Evolutionary conservation across 2,888 invertebrate genomes (phyloP).

Genomic region (Zaprionus obscuricornis): DNA sequence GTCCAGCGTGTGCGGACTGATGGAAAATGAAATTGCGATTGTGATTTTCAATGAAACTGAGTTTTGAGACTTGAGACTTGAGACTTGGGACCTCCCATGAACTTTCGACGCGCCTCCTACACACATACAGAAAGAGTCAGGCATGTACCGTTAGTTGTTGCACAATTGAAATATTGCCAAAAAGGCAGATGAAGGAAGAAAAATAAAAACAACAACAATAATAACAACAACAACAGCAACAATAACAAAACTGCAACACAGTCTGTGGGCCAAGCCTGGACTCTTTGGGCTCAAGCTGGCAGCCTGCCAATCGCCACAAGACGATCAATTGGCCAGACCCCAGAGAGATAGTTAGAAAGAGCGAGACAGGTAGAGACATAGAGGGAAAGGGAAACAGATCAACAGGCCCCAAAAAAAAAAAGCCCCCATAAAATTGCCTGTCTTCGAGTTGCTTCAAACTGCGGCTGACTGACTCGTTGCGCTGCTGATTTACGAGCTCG

Average conservation of each 20-base stretch:
- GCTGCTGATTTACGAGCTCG: constrained; percentile 80
- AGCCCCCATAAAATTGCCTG: constrained; percentile 63
- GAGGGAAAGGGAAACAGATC: too few species aligned
- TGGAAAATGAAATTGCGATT: neutral
- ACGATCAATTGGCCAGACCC: constrained; percentile 65
- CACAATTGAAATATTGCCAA: constrained; percentile 72
- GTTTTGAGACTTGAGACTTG: too few species aligned
- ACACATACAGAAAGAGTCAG: constrained; percentile 29
- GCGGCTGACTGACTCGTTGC: constrained; percentile 56
- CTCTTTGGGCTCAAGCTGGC: constrained; percentile 40
- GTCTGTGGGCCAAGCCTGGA: constrained; percentile 49
- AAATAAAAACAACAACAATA: constrained; percentile 37
- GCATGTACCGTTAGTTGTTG: constrained; percentile 65
- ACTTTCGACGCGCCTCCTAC: constrained; percentile 65
- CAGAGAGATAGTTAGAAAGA: constrained; percentile 3
- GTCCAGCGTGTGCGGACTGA: constrained; percentile 4
- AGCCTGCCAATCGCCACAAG: constrained; percentile 69
- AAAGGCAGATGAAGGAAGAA: constrained; percentile 55
- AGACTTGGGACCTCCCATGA: constrained; percentile 75
- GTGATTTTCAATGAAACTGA: constrained; percentile 10
- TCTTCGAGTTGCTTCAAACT: constrained; percentile 38
- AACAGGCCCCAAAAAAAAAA: too few species aligned
- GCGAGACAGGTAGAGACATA: too few species aligned
- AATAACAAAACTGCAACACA: constrained; percentile 36
- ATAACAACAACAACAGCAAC: constrained; percentile 42